Evolutionary conservation across 2,797 vertebrate species (phyloP).

Genomic region (Alectoris magna): DNA sequence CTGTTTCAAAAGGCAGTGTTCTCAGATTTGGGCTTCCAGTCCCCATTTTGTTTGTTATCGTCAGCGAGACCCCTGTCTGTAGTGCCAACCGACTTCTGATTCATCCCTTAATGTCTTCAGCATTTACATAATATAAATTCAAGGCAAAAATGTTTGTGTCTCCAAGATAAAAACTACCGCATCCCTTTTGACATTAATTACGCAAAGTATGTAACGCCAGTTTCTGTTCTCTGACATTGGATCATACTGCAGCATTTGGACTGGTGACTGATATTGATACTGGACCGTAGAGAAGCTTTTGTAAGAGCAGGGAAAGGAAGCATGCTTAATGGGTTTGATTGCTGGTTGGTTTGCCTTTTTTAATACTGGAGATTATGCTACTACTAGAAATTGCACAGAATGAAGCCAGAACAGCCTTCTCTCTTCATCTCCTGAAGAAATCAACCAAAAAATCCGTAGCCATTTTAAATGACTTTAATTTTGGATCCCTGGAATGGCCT

Average conservation of each 20-base stretch:
- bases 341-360: neutral
- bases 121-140: neutral
- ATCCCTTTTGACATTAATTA: neutral
- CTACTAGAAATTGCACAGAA: neutral
- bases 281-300: neutral
- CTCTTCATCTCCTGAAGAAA: neutral
- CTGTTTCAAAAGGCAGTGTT: neutral
- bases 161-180: neutral
- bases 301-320: neutral
- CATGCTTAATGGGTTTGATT: neutral
- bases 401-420: neutral
- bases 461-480: neutral
- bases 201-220: neutral
- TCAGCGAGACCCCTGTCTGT: neutral
- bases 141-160: neutral
- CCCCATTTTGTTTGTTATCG: neutral
- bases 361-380: neutral
- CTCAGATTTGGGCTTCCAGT: neutral
- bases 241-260: neutral
- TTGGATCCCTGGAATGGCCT: neutral
- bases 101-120: neutral
- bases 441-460: neutral
- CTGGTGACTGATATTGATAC: neutral
- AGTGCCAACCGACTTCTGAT: neutral
- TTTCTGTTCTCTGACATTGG: neutral